These are phyloP conservation scores for Auanema freiburgensis DNA, from an alignment of 2,888 invertebrate species.

Conservation along the genomic window DNA sequence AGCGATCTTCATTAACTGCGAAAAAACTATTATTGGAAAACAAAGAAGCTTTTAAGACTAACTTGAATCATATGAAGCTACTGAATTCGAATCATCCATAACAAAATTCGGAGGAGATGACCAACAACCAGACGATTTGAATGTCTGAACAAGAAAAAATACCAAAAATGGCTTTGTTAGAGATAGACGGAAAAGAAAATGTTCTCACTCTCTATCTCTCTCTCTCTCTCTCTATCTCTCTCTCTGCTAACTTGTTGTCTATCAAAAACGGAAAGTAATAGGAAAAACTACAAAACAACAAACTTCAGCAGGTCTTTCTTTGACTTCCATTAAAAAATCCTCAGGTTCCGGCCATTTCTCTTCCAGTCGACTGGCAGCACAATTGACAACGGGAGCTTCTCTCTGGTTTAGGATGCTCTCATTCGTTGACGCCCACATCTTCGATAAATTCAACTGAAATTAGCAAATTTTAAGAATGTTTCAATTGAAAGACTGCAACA, in stretches of 20 bases:
- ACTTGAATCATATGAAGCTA: constrained; percentile 1
- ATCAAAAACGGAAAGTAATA: not conserved
- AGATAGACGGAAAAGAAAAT: no score
- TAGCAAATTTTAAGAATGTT: not conserved
- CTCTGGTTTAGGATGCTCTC: constrained; percentile 30
- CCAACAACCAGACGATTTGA: constrained; percentile 29
- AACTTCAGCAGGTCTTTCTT: not conserved
- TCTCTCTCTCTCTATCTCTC: not conserved
- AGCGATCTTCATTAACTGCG: constrained; percentile 10
- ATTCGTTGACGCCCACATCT: constrained; percentile 38
- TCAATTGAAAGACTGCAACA: not conserved
- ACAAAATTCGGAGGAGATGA: constrained; percentile 39
- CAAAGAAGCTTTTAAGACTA: not conserved
- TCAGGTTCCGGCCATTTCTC: constrained; percentile 43
- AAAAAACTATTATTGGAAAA: constrained; percentile 2
- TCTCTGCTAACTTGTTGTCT: not conserved
- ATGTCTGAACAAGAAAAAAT: not conserved
- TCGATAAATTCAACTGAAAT: constrained; percentile 32
- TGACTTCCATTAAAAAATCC: not conserved
- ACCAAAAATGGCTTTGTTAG: constrained; percentile 2
- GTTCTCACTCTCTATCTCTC: no score
- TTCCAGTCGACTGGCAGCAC: constrained; percentile 11
- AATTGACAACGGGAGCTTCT: constrained; percentile 27
- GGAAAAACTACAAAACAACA: not conserved
- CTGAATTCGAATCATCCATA: constrained; percentile 16